These are phyloP conservation scores for Hydrochoerus hydrochaeris DNA, from an alignment of 2,113 vertebrate species.

Conservation along the genomic window DNA sequence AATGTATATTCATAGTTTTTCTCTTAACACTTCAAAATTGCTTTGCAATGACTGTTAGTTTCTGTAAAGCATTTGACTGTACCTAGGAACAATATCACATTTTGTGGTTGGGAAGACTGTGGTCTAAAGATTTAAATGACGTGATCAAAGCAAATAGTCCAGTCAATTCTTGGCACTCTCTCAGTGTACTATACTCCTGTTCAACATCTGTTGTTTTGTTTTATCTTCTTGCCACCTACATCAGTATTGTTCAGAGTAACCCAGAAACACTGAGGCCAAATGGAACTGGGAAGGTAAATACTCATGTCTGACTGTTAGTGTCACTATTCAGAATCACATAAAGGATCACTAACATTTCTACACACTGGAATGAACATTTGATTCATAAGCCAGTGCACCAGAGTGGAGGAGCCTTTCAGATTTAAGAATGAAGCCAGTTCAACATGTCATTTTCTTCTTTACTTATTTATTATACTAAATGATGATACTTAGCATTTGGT, in stretches of 20 bases:
- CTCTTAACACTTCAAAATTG: background rate
- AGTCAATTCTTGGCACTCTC: background rate
- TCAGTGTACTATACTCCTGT: background rate
- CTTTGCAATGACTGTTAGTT: background rate
- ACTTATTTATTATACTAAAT: background rate
- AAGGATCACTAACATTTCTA: background rate
- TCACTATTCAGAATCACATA: background rate
- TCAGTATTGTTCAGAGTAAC: background rate
- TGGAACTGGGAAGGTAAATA: background rate
- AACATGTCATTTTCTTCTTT: background rate
- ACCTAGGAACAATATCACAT: background rate
- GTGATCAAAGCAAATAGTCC: background rate
- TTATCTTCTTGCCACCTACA: background rate
- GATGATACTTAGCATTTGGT: background rate
- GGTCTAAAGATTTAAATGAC: background rate
- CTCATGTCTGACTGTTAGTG: background rate
- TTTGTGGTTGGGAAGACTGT: background rate
- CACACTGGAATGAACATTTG: background rate
- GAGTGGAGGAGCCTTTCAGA: background rate
- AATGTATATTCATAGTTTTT: background rate
- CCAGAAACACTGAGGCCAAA: constrained; percentile 14
- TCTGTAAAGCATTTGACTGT: background rate
- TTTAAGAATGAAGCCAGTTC: background rate
- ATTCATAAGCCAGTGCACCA: background rate
- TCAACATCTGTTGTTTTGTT: background rate